Base-by-base conservation (phyloP, 2,113 vertebrate genomes). In the Cyprinus carpio region DNA sequence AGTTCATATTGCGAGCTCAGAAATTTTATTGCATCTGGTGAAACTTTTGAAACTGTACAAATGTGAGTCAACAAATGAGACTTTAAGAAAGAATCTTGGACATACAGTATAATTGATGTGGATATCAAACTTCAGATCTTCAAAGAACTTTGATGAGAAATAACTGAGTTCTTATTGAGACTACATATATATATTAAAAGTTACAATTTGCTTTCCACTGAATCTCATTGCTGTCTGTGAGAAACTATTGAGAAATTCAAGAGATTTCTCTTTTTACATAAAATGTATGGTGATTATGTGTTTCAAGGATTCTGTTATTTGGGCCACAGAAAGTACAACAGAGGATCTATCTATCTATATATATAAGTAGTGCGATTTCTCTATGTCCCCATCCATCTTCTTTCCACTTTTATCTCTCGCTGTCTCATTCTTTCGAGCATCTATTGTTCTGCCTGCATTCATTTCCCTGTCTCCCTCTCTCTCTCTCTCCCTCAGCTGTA, bases 401-500 rank as follows among this genome's bases (percentile, higher is more conserved):
- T 29, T 29, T 54, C 16, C 18, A 49, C 27, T 64, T 56, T 56
- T 40, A 46, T 64, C 69, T 31, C 23, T 34, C 49, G 31, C 67
- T 1, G 18, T 54, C 75, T 80, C 51, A 37, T 40, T 79, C 58
- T 29, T 43, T 10, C 27, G 23, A 43, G 10, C 27, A 27, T 67
- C 49, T 62, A 51, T 49, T 76, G n/a, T 71, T 58, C 62, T 62
- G 37, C 25, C 60, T 76, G 54, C 74, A 34, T 82, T 75, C 54
- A 34, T 84, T 80, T 69, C 23, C 46, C 65, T 56, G 4, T 10
- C 29, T 65, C 43, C n/a, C 74, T 81, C 43, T 29, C 74, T 81
- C 49, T 43, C 40, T 43, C 40, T 62, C 49, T 37, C 12, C 13
- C 25, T 77, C 29, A 16, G 29, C 72, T 64, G 58, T 75, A 75